A percentile compares a stretch with the other conserved stretches of the same genome.
Conservation (phyloP, 1,140 invertebrate species). For the Mizuhopecten yessoensis region DNA sequence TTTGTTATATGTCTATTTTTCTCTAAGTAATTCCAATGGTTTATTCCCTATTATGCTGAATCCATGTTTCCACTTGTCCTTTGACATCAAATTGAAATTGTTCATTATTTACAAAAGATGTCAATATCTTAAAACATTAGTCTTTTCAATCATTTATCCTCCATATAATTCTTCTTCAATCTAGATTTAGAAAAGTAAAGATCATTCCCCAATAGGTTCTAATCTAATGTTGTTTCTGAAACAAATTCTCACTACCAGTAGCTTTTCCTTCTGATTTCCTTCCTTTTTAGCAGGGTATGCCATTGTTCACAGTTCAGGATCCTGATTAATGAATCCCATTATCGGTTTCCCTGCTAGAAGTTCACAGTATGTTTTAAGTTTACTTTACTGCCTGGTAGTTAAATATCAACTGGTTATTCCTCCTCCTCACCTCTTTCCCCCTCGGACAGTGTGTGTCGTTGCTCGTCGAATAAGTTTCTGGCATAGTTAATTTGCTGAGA, state of each 20-base stretch:
- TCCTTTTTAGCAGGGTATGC: not conserved
- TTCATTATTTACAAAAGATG: too few relatives aligned
- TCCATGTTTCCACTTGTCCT: not conserved
- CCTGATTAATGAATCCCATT: not conserved
- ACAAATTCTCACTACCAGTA: too few relatives aligned
- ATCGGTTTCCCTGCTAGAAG: not conserved
- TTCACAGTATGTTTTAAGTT: not conserved
- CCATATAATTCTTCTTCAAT: too few relatives aligned
- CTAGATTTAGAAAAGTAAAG: too few relatives aligned
- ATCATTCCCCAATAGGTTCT: too few relatives aligned
- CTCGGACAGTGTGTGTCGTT: slow-evolving; percentile 84
- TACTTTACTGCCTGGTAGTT: not conserved
- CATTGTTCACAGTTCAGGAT: not conserved
- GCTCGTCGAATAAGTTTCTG: slow-evolving; percentile 92
- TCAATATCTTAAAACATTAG: too few relatives aligned
- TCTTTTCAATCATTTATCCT: too few relatives aligned
- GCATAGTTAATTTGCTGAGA: slow-evolving; percentile 92
- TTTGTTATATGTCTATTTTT: not conserved
- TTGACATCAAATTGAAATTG: not conserved
- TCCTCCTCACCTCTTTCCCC: slow-evolving; percentile 57
- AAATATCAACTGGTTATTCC: slow-evolving; percentile 47
- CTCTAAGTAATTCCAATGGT: not conserved
- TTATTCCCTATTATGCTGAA: not conserved
- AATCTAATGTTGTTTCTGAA: too few relatives aligned
- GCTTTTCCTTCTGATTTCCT: not conserved